Base-by-base conservation (phyloP, 2,888 invertebrate species). In the Charanyca ferruginea region DNA sequence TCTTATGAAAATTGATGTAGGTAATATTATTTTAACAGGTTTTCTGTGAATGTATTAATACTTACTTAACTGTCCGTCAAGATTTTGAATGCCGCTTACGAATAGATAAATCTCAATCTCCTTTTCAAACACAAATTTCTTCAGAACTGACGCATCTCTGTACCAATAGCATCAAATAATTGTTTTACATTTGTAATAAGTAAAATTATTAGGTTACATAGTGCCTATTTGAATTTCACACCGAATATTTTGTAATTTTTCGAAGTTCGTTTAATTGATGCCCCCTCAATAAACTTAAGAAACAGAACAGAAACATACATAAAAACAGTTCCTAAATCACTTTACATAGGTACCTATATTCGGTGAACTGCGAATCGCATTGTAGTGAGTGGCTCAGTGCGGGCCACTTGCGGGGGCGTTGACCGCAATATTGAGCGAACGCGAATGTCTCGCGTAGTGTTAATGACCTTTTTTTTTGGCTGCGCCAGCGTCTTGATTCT, bases 401-500 rank as follows among this genome's bases (percentile, higher is more conserved):
- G 86, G 89, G 87, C 88, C 87, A 91, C 85, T 89, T 88, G 89
- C 85, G 90, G 90, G 94, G 93, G 91, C 95, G 91, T 91, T 91
- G 95, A 94, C 95, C 95, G 94, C 90, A 93, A 92, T 93, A 93
- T 93, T 93, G 92, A 94, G 89, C 91, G 90, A 91, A 92, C 94
- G 95, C 94, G 93, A 95, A 94, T 94, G 94, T 95, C 95, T 94
- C 92, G 89, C 91, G 91, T 90, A 91, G 93, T 93, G 95, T 95
- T 94, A 94, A 94, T 94, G 94, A 95, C 94, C 94, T 94, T 94
- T 94, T 93, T 94, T 95, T 92, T 82, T 69, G 93, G 89, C 91
- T 92, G 92, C 89, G 90, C 91, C 87, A 91, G 90, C 89, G 89
- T 88, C 86, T 85, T 70, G 69, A 41, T 66, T 69, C 52, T 66